These are phyloP conservation scores for Laterallus jamaicensis DNA, from an alignment of 2,113 vertebrate genomes.

Conservation along the genomic window DNA sequence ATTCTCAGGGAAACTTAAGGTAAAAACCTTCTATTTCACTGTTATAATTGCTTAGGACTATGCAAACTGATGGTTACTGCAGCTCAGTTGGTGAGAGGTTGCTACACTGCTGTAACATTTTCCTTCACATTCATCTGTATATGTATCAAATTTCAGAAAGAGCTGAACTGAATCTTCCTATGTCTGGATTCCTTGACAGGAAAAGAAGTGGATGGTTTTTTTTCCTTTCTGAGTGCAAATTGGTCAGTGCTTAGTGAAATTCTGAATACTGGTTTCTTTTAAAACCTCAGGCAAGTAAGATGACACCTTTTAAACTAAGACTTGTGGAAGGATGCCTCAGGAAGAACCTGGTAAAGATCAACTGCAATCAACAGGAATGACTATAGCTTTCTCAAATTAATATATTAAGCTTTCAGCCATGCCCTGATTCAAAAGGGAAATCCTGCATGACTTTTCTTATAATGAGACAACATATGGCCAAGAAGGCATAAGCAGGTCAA, in stretches of 20 bases:
- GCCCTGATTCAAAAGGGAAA: background rate
- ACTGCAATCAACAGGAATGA: background rate
- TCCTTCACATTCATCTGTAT: background rate
- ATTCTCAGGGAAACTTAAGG: background rate
- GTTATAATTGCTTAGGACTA: background rate
- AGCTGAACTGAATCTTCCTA: background rate
- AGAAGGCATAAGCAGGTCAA: background rate
- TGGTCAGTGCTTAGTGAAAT: background rate
- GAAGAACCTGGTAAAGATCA: background rate
- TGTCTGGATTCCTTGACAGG: background rate
- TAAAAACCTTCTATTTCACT: background rate
- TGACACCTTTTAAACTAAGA: background rate
- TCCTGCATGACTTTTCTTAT: background rate
- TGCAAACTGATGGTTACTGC: background rate
- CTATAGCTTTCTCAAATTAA: background rate
- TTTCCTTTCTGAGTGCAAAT: background rate
- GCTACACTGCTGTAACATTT: background rate
- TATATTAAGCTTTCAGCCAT: background rate
- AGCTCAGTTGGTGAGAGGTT: background rate
- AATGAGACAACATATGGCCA: background rate
- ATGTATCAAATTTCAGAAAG: background rate
- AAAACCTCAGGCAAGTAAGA: background rate
- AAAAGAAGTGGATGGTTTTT: accelerated
- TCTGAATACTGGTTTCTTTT: background rate
- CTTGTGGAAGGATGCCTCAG: background rate